Base-by-base conservation (phyloP, 2,113 vertebrate genomes). In the Thamnophis sirtalis region DNA sequence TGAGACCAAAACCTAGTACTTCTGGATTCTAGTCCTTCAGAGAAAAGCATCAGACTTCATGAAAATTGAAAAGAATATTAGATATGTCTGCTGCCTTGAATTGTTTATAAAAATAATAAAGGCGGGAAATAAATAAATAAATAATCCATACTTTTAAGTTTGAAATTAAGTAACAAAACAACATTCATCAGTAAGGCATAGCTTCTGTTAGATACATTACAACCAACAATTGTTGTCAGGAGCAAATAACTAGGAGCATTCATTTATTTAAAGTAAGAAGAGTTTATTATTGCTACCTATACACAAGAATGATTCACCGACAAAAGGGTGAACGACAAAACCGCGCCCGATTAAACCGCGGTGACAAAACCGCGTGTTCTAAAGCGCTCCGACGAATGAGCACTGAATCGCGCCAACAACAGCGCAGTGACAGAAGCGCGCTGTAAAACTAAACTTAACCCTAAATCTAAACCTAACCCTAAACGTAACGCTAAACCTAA, bases 21-120 rank as follows among this genome's bases (percentile, higher is more conserved):
- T 93, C 92, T 89, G 55, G 95, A 94, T 89, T 96, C 93, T 93
- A 96, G 89, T 94, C 93, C 89, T 43, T 0, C 49, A 93, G 91
- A 1, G 93, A 87, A 73, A 84, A 58, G 13, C 0, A 17, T 87
- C 38, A 92, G 73, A 43, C 84, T 38, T 58, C 90, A 92, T 89
- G 0, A 58, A 55, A 49, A 88, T 94, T 33, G 11, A 5, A 68
- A 68, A 11, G 28, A 73, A 90, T 88, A 9, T 43, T 33, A 85
- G 87, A 53, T 21, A 84, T 55, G 85, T 0, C 90, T 91, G 87
- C 94, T 33, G 63, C 63, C 63, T 68, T 68, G 60, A 68, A 4
- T n/a, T 68, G 2, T 7, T 33, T 33, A 68, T 33, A 33, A 68
- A 68, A 68, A 68, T 2, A n/a, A 68, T 33, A 33, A 33, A 68